Evolutionary conservation across 2,888 invertebrate genomes (phyloP).

Genomic region (Notocelia uddmanniana): DNA sequence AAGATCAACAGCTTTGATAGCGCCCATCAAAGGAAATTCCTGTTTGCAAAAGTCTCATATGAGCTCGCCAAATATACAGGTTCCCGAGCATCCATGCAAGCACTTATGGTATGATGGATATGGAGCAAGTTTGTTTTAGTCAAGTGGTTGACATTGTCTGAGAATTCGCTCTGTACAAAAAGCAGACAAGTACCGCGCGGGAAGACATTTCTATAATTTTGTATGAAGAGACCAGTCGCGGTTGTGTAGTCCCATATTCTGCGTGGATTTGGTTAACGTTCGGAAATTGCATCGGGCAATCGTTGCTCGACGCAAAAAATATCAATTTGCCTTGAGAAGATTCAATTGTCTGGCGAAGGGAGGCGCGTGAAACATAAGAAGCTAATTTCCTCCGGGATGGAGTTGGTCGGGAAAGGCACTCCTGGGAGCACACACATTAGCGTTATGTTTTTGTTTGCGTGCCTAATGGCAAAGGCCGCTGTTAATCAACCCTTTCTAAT

Average conservation of each 20-base stretch:
- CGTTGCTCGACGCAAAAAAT: conserved; percentile 67
- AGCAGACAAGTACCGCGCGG: conserved; percentile 4
- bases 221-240: not conserved
- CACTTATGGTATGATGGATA: conserved; percentile 23
- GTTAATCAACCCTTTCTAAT: conserved; percentile 37
- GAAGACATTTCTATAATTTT: not conserved
- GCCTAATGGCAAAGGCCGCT: conserved; percentile 42
- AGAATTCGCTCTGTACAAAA: conserved; percentile 12
- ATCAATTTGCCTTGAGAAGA: conserved; percentile 70
- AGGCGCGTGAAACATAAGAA: conserved; percentile 74
- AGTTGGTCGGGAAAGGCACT: conserved; percentile 66
- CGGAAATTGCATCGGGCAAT: conserved; percentile 68
- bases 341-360: conserved; percentile 69
- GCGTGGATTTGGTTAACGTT: conserved; percentile 51
- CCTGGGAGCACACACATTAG: conserved; percentile 56
- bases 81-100: conserved; percentile 12
- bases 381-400: conserved; percentile 78
- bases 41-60: conserved; percentile 52
- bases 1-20: conserved; percentile 49
- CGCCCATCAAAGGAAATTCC: conserved; percentile 47
- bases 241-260: conserved; percentile 47
- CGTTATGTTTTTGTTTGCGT: conserved; percentile 53
- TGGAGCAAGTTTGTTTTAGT: conserved; percentile 23
- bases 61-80: conserved; percentile 51
- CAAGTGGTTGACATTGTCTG: conserved; percentile 19